Percentiles rank a stretch among this genome's conserved stretches.
These are phyloP conservation scores for Dolichallabes microphthalmus DNA, from an alignment of 2,113 vertebrate genomes.

Conservation along the genomic window DNA sequence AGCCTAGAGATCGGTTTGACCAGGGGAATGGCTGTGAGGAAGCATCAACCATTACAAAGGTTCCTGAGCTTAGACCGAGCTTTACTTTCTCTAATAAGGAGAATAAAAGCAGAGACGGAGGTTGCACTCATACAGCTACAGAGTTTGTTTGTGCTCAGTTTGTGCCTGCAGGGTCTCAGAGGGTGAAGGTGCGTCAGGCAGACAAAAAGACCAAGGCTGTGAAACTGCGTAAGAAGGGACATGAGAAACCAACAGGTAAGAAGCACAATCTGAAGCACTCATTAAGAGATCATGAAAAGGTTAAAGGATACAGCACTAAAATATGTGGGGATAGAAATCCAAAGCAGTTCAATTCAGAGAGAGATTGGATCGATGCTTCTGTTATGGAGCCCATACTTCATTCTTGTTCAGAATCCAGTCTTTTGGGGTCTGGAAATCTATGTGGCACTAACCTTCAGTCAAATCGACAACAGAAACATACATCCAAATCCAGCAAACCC, in stretches of 20 bases:
- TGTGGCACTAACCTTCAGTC: conserved; percentile 53
- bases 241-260: conserved; percentile 64
- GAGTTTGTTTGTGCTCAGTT: conserved; percentile 78
- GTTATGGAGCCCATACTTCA: conserved; percentile 66
- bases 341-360: conserved; percentile 49
- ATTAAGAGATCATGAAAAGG: conserved; percentile 68
- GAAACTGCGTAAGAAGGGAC: conserved; percentile 73
- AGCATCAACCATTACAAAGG: conserved; percentile 48
- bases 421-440: conserved; percentile 65
- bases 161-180: conserved; percentile 74
- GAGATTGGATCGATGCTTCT: conserved; percentile 47
- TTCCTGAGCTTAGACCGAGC: conserved; percentile 51
- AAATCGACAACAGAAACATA: conserved; percentile 60
- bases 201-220: conserved; percentile 76
- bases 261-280: conserved; percentile 64
- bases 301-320: conserved; percentile 48
- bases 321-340: conserved; percentile 59
- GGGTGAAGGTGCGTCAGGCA: conserved; percentile 71
- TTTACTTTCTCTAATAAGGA: conserved; percentile 57
- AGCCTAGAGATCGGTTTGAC: conserved; percentile 30
- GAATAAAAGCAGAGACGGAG: conserved; percentile 42
- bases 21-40: conserved; percentile 41
- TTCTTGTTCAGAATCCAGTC: conserved; percentile 81
- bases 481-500: conserved; percentile 55
- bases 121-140: conserved; percentile 42